Evolutionary conservation across 2,888 invertebrate species (phyloP).

Genomic region (Spialia ferax): DNA sequence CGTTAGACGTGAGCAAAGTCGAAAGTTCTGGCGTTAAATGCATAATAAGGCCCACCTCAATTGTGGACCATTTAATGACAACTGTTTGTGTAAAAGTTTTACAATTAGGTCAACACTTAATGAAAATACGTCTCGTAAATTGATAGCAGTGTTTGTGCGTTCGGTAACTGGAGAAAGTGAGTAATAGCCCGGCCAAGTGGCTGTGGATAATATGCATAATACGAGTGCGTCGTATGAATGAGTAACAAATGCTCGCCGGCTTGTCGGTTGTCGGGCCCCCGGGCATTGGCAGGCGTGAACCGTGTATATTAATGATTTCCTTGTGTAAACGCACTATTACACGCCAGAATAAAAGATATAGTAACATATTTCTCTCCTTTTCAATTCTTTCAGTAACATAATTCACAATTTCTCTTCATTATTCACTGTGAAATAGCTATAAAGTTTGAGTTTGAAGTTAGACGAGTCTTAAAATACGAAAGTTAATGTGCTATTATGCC

Average conservation of each 20-base stretch:
- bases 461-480: no score
- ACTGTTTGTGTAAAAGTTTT: conserved; percentile 13
- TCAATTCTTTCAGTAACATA: not conserved
- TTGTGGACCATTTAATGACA: not conserved
- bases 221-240: conserved; percentile 38
- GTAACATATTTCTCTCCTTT: not conserved
- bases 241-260: conserved; percentile 32
- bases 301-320: conserved; percentile 36
- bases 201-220: conserved; percentile 43
- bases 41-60: not conserved
- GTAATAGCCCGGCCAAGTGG: conserved; percentile 34
- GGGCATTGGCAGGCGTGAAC: conserved; percentile 30
- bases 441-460: no score
- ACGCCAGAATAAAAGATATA: not conserved
- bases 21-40: not conserved
- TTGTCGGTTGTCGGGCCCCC: conserved; percentile 28
- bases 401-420: not conserved
- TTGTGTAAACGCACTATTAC: conserved; percentile 6
- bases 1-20: not conserved
- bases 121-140: conserved; percentile 35
- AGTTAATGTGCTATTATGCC: no score
- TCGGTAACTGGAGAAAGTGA: conserved; percentile 45
- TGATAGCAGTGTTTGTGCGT: conserved; percentile 42
- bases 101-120: conserved; percentile 16
- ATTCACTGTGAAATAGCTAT: no score